A percentile compares a stretch with the other conserved stretches of the same genome.
Conservation (phyloP, 2,113 vertebrate species). For the Plectropomus leopardus region DNA sequence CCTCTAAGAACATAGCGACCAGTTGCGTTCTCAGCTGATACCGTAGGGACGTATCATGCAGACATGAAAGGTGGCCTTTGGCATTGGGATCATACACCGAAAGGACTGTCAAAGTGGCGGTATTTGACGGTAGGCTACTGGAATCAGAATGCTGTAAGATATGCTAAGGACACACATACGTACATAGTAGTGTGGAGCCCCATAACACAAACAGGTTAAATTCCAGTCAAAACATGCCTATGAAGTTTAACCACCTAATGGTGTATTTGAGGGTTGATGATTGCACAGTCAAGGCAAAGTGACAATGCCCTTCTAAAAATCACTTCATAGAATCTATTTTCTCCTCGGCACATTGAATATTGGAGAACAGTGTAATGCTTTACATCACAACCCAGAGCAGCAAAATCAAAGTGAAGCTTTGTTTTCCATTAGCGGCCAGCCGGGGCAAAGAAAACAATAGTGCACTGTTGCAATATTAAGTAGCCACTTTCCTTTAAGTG, state of each 20-base stretch:
- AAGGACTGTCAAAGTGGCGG: no score
- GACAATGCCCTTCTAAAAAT: slow-evolving; percentile 25
- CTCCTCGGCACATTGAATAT: slow-evolving; percentile 38
- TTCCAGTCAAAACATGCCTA: not conserved
- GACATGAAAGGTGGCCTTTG: no score
- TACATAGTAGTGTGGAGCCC: not conserved
- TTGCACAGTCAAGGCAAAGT: not conserved
- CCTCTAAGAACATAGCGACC: no score
- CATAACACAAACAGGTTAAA: slow-evolving; percentile 3
- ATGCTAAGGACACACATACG: no score
- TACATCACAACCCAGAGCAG: slow-evolving; percentile 21
- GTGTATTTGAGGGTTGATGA: slow-evolving; percentile 17
- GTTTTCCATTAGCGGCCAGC: slow-evolving; percentile 59
- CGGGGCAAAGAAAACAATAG: slow-evolving; percentile 44
- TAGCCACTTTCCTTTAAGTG: slow-evolving; percentile 54
- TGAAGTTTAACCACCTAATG: not conserved
- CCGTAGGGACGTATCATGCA: no score
- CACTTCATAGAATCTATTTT: slow-evolving; percentile 33
- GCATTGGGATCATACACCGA: no score
- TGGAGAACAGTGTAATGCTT: slow-evolving; percentile 45
- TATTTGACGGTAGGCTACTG: no score
- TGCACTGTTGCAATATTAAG: slow-evolving; percentile 65
- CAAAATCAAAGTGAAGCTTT: slow-evolving; percentile 45
- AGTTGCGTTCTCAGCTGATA: no score
- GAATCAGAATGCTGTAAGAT: no score